Evolutionary conservation across 2,797 vertebrate genomes (phyloP).

Genomic region (Eidolon dupreanum): DNA sequence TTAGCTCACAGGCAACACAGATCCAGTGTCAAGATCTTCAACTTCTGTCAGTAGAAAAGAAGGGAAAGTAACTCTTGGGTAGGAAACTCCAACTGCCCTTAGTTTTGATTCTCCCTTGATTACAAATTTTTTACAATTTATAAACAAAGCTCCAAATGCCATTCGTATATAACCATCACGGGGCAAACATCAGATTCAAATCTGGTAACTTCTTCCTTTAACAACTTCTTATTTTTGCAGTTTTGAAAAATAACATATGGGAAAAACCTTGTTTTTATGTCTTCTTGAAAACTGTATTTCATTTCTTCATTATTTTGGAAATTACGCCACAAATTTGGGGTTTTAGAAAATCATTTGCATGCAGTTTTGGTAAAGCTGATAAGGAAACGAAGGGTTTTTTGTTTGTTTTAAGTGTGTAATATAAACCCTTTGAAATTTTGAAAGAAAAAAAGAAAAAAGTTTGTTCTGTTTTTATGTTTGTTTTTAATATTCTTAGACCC

Average conservation of each 20-base stretch:
- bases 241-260: background rate
- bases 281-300: background rate
- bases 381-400: background rate
- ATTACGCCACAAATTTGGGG: background rate
- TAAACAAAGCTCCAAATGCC: background rate
- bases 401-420: background rate
- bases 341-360: background rate
- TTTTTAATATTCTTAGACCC: background rate
- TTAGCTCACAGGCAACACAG: background rate
- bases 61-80: background rate
- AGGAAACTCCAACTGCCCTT: background rate
- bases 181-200: background rate
- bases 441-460: background rate
- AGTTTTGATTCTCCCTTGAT: background rate
- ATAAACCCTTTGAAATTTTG: background rate
- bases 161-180: background rate
- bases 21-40: background rate
- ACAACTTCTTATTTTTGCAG: background rate
- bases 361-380: background rate
- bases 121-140: background rate
- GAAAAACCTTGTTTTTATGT: background rate
- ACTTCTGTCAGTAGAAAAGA: background rate
- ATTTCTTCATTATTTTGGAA: background rate
- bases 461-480: background rate
- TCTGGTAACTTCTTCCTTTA: background rate